Base-by-base conservation (phyloP, 2,888 invertebrate genomes). In the Lycia hirtaria region DNA sequence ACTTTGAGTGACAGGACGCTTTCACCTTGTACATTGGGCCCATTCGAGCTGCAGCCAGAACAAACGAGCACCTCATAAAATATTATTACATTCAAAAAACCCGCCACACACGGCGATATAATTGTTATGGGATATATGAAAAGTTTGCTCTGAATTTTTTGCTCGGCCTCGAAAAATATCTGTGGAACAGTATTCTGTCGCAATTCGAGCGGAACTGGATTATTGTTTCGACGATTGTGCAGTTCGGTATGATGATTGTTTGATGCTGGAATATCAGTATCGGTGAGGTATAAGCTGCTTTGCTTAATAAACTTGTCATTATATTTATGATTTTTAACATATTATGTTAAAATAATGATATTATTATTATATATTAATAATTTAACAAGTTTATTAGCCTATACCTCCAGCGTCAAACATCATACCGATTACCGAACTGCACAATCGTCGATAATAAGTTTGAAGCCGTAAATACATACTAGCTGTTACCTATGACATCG, bases 81-180 rank as follows among this genome's bases (percentile, higher is more conserved):
- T 84, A 85, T 82, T 80, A 83, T 77, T 80, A 75, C 81, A 78
- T 76, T 71, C 73, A 83, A 83, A 85, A 75, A 84, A 78, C 69
- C 67, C 62, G 65, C 57, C 71, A 58, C 75, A 75, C 71, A 67
- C 67, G 65, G 69, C 68, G 33, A 69, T 71, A 83, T 82, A 83
- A 82, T 84, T 84, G 80, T 83, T 81, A 82, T 76, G 76, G 73
- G 73, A 75, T 80, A 70, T 79, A 78, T 76, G 77, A 73, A 76
- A 80, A 74, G 67, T 76, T 76, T 72, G 72, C 76, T 66, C 72
- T 68, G 64, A 56, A 54, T 73, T 75, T 47, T 75, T 76, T 71
- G 63, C 47, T 32, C 28, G 45, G 44, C 51, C 37, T 58, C 43
- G 47, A 57, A 60, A 45, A 52, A 40, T 44, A 60, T 61, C 54